These are phyloP conservation scores for Entomyzon cyanotis DNA, from an alignment of 2,113 vertebrate species.

Conservation along the genomic window DNA sequence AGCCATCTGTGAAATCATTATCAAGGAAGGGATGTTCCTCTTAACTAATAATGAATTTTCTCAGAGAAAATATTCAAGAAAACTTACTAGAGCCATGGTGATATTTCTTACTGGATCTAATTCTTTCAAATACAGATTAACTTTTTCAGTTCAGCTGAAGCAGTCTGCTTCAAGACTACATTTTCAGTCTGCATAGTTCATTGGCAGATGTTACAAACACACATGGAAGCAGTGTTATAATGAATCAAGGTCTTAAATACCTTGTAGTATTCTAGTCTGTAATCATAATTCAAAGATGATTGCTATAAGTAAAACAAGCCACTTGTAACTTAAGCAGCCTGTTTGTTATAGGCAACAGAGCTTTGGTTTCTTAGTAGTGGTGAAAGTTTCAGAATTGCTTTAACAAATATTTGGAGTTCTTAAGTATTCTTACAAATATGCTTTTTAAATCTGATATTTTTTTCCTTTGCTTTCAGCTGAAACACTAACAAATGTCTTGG, in stretches of 20 bases:
- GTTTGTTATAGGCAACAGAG: background rate
- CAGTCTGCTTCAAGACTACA: background rate
- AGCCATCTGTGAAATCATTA: background rate
- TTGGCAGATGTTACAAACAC: background rate
- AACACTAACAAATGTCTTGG: slow-evolving; percentile 92
- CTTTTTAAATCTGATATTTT: background rate
- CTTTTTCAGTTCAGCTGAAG: background rate
- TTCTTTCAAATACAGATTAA: background rate
- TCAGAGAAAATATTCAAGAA: background rate
- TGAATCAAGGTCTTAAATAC: background rate
- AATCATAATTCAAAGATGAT: background rate
- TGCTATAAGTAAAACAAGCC: background rate
- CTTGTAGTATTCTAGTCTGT: background rate
- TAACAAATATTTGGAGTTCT: background rate
- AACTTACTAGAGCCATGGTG: background rate
- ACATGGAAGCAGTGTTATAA: background rate
- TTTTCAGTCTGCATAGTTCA: background rate
- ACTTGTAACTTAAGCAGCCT: background rate
- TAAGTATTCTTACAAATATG: background rate
- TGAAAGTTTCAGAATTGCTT: background rate
- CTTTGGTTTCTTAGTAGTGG: background rate
- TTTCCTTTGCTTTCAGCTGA: slow-evolving; percentile 80
- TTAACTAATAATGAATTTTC: background rate
- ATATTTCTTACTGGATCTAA: background rate
- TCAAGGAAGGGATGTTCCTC: background rate